A percentile compares a stretch with the other conserved stretches of the same genome.
Evolutionary conservation across 2,797 vertebrate genomes (phyloP).

Genomic region (Lithobates pipiens): DNA sequence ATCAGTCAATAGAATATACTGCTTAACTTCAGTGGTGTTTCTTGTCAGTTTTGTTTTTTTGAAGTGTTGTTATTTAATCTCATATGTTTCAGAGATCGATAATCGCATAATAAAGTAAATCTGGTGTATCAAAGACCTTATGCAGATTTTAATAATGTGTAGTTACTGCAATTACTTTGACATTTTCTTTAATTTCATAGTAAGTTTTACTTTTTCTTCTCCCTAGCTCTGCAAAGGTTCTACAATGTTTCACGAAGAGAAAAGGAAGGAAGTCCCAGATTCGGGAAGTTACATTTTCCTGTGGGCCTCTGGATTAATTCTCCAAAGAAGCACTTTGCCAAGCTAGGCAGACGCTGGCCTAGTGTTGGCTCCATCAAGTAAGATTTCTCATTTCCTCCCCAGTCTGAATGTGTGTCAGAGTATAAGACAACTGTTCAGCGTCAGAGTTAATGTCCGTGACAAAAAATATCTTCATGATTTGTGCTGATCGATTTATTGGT

Average conservation of each 20-base stretch:
- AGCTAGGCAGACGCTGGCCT: slow-evolving; percentile 90
- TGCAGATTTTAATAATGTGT: too few relatives aligned
- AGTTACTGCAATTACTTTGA: too few relatives aligned
- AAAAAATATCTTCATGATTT: not conserved
- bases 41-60: too few relatives aligned
- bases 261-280: slow-evolving; percentile 91
- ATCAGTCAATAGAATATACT: too few relatives aligned
- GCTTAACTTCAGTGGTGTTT: too few relatives aligned
- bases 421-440: not conserved
- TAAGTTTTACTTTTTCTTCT: slow-evolving; percentile 3
- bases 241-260: slow-evolving; percentile 79
- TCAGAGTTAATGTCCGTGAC: not conserved
- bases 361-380: slow-evolving; percentile 93
- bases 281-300: slow-evolving; percentile 92
- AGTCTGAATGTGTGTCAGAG: not conserved
- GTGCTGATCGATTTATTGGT: too few relatives aligned
- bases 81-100: too few relatives aligned
- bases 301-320: slow-evolving; percentile 96
- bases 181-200: not conserved
- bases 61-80: too few relatives aligned
- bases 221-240: slow-evolving; percentile 43
- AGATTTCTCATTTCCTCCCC: slow-evolving; percentile 37
- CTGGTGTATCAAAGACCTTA: too few relatives aligned
- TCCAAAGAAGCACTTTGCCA: slow-evolving; percentile 92
- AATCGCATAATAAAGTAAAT: too few relatives aligned